Conservation (phyloP, 2,113 vertebrate species). For the Glareola pratincola region DNA sequence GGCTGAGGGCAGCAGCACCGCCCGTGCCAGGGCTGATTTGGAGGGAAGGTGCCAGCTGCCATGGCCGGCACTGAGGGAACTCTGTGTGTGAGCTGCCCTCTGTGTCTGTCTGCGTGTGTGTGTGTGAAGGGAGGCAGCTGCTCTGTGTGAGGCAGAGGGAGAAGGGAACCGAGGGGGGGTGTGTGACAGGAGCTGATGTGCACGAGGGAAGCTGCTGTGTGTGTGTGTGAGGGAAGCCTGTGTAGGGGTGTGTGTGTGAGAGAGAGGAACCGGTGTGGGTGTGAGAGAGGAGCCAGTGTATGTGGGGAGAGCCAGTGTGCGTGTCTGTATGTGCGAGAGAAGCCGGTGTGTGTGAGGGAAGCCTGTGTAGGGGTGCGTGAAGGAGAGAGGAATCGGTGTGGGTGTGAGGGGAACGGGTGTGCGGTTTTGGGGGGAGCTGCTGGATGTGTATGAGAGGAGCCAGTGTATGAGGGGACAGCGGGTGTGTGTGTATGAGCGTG, state of each 20-base stretch:
- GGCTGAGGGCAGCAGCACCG: neutral
- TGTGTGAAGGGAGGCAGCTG: neutral
- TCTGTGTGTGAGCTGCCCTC: neutral
- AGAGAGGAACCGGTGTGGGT: neutral
- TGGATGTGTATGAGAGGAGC: too few relatives aligned
- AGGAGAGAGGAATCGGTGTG: too few relatives aligned
- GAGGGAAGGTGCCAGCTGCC: neutral
- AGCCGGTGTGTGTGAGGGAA: too few relatives aligned
- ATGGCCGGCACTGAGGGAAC: neutral
- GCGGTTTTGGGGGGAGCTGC: too few relatives aligned
- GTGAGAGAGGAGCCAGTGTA: neutral
- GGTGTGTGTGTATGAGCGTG: too few relatives aligned
- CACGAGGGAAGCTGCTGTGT: neutral
- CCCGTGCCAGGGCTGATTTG: accelerated
- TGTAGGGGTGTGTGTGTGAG: neutral
- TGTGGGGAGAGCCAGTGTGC: too few relatives aligned
- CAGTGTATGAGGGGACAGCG: neutral
- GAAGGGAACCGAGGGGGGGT: neutral
- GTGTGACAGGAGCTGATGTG: neutral
- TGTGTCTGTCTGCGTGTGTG: neutral
- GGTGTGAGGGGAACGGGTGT: neutral
- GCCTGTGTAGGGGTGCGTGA: neutral
- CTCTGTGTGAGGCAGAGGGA: neutral
- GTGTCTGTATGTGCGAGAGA: neutral
- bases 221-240: neutral